These are phyloP conservation scores for Rhinolophus sinicus DNA, from an alignment of 2,113 vertebrate genomes.

Conservation along the genomic window DNA sequence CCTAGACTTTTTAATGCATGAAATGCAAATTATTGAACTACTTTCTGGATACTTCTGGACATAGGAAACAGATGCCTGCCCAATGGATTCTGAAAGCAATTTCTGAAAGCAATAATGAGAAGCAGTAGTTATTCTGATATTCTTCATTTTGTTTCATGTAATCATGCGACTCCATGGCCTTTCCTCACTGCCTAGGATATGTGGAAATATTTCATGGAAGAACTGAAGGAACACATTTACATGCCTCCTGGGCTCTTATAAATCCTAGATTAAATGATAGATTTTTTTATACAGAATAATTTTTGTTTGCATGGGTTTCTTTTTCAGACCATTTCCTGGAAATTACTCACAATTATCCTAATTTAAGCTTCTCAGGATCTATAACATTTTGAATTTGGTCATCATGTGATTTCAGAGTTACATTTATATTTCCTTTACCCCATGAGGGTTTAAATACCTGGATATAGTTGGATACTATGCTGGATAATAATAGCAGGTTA, in stretches of 20 bases:
- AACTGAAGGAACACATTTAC: constrained; percentile 49
- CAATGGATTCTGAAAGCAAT: constrained; percentile 53
- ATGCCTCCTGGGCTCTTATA: background rate
- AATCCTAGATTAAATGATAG: constrained; percentile 23
- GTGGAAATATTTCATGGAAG: constrained; percentile 41
- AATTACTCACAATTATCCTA: background rate
- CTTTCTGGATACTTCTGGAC: constrained; percentile 46
- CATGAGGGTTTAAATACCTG: background rate
- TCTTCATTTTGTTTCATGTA: constrained; percentile 61
- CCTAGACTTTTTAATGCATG: background rate
- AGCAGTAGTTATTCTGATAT: constrained; percentile 51
- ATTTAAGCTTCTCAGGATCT: constrained; percentile 14
- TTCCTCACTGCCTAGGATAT: background rate
- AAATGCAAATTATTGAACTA: background rate
- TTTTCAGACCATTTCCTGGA: constrained; percentile 31
- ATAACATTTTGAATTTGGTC: background rate
- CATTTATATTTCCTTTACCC: constrained; percentile 25
- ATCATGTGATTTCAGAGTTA: background rate
- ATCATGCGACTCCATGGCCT: constrained; percentile 21
- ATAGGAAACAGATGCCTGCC: background rate
- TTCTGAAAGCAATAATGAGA: background rate
- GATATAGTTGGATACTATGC: background rate
- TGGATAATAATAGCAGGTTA: background rate
- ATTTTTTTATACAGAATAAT: constrained; percentile 26
- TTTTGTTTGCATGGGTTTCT: background rate